phyloP scores from a whole-genome alignment of 2,888 invertebrate species.

The Acrobasis repandana region DNA sequence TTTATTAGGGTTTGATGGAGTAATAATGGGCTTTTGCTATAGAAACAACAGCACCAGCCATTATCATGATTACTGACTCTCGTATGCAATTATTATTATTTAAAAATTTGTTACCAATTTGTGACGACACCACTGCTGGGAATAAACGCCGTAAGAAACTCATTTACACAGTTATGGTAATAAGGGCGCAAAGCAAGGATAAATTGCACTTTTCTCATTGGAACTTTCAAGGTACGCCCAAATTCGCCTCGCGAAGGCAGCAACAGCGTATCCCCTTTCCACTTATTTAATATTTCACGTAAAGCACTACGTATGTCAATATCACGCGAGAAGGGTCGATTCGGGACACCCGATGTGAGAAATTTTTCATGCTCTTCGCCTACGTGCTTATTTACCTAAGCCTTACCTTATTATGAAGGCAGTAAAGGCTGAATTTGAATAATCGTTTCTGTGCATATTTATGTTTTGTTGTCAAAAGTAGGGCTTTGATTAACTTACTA shows the following conservation, averaged over 20 bases:
- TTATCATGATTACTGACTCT: no score
- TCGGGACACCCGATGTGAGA: slow-evolving; percentile 24
- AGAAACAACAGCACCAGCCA: no score
- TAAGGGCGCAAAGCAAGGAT: no score
- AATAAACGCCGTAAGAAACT: no score
- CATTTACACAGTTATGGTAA: no score
- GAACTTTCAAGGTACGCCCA: slow-evolving; percentile 21
- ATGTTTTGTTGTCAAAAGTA: slow-evolving; percentile 4
- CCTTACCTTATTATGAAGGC: slow-evolving; percentile 13
- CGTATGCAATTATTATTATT: no score
- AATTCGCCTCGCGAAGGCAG: slow-evolving; percentile 31
- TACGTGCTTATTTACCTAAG: slow-evolving; percentile 16
- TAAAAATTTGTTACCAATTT: no score
- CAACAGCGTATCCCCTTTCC: slow-evolving; percentile 31
- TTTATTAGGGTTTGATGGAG: no score
- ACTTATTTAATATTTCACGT: slow-evolving; percentile 44
- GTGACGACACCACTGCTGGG: no score
- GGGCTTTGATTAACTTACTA: slow-evolving; percentile 5
- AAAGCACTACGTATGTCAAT: slow-evolving; percentile 40
- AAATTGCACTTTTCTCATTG: slow-evolving; percentile 11
- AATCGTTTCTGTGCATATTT: slow-evolving; percentile 14
- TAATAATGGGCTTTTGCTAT: no score
- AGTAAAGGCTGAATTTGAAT: slow-evolving; percentile 17
- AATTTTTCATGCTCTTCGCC: slow-evolving; percentile 27
- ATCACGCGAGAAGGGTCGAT: slow-evolving; percentile 34